Conservation (phyloP, 1,140 invertebrate species). For the Trinorchestia longiramus region DNA sequence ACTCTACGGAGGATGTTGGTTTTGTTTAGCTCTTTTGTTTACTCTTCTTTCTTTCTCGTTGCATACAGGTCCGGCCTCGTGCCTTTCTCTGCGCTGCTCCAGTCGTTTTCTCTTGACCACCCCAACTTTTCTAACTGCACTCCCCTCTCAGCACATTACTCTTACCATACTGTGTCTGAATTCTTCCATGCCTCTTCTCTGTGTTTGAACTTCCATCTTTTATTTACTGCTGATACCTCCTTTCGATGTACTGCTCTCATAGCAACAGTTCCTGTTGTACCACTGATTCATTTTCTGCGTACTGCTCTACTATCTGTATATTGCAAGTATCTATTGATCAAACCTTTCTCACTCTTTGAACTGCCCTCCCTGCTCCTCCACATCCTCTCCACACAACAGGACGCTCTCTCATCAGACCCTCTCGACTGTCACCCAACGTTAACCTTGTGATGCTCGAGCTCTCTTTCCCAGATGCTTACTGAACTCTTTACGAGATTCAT, state of each 20-base stretch:
- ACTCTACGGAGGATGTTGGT: background rate
- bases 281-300: background rate
- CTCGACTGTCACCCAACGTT: background rate
- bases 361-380: background rate
- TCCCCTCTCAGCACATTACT: background rate
- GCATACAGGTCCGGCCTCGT: background rate
- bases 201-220: background rate
- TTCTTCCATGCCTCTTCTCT: background rate
- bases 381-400: background rate
- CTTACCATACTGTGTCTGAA: background rate
- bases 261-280: background rate
- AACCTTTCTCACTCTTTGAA: background rate
- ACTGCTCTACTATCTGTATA: background rate
- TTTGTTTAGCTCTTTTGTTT: background rate
- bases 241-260: background rate
- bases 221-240: background rate
- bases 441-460: background rate
- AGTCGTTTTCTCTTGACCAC: no score
- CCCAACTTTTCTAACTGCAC: background rate
- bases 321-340: no score
- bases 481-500: background rate
- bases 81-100: slow-evolving; percentile 35
- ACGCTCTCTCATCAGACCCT: background rate
- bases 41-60: background rate
- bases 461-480: background rate